Percentiles rank a stretch among this genome's conserved stretches.
Evolutionary conservation across 92 coral and sea anemone genomes (phyloP).

Genomic region (Desmophyllum pertusum): DNA sequence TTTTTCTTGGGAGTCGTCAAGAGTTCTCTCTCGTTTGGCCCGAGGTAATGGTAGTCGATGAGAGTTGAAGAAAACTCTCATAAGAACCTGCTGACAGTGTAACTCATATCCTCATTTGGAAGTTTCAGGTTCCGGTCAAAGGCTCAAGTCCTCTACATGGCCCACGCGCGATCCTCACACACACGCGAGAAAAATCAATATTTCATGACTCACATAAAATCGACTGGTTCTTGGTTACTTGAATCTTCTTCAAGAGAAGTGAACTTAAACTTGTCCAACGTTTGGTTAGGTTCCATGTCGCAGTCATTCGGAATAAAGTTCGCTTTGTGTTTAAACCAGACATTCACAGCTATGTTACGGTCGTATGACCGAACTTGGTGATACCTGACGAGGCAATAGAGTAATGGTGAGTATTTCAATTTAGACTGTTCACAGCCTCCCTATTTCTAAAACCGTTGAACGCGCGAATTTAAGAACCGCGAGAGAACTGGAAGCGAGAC

Average conservation of each 20-base stretch:
- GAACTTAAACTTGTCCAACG: slow-evolving; percentile 83
- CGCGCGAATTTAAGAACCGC: too few species aligned
- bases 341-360: slow-evolving; percentile 96
- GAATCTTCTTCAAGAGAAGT: slow-evolving; percentile 51
- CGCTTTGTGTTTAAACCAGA: slow-evolving; percentile 86
- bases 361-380: slow-evolving; percentile 95
- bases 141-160: too few species aligned
- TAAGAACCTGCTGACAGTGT: too few species aligned
- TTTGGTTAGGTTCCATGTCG: slow-evolving; percentile 68
- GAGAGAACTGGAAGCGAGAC: too few species aligned
- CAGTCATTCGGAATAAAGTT: slow-evolving; percentile 79
- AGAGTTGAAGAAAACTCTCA: too few species aligned
- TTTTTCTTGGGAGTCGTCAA: too few species aligned
- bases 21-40: too few species aligned
- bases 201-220: slow-evolving; percentile 65
- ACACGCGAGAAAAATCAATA: not conserved
- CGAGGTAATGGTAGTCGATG: too few species aligned
- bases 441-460: not conserved
- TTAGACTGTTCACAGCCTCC: not conserved
- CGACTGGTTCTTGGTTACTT: slow-evolving; percentile 50
- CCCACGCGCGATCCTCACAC: too few species aligned
- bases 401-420: not conserved
- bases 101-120: too few species aligned
- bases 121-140: too few species aligned
- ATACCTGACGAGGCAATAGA: slow-evolving; percentile 58